Conservation (phyloP, 1,140 invertebrate genomes). For the Leptinotarsa undecemlineata region DNA sequence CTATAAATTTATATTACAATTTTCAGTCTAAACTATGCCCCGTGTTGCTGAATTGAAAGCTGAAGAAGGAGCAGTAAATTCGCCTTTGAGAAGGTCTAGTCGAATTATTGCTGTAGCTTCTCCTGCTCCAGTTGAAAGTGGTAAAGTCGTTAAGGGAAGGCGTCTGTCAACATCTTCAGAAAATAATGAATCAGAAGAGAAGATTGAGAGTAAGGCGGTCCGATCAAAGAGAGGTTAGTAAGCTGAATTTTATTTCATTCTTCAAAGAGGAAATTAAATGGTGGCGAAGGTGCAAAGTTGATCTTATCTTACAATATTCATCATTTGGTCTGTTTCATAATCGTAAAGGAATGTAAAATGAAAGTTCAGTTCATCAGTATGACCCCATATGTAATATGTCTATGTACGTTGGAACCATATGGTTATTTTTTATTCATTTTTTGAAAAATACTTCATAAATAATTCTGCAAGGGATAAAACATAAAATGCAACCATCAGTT, state of each 20-base stretch:
- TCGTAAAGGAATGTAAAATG: too few relatives aligned
- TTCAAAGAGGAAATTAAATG: too few relatives aligned
- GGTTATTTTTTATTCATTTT: too few relatives aligned
- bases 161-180: constrained; percentile 2
- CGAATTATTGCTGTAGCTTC: constrained; percentile 20
- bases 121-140: not conserved
- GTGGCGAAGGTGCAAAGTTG: too few relatives aligned
- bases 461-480: too few relatives aligned
- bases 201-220: not conserved
- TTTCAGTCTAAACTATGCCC: constrained; percentile 16
- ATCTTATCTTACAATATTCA: too few relatives aligned
- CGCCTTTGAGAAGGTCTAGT: constrained; percentile 22
- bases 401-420: too few relatives aligned
- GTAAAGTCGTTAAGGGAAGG: constrained; percentile 4
- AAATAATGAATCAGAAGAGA: constrained; percentile 8
- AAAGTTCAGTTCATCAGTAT: too few relatives aligned
- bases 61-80: constrained; percentile 6
- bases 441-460: too few relatives aligned
- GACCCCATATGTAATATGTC: too few relatives aligned
- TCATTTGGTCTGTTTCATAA: too few relatives aligned
- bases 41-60: constrained; percentile 14
- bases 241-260: not conserved
- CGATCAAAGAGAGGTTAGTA: constrained; percentile 20
- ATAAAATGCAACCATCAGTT: too few relatives aligned
- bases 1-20: not conserved